Conservation (phyloP, 2,888 invertebrate genomes). For the Lordiphosa fenestrarum region DNA sequence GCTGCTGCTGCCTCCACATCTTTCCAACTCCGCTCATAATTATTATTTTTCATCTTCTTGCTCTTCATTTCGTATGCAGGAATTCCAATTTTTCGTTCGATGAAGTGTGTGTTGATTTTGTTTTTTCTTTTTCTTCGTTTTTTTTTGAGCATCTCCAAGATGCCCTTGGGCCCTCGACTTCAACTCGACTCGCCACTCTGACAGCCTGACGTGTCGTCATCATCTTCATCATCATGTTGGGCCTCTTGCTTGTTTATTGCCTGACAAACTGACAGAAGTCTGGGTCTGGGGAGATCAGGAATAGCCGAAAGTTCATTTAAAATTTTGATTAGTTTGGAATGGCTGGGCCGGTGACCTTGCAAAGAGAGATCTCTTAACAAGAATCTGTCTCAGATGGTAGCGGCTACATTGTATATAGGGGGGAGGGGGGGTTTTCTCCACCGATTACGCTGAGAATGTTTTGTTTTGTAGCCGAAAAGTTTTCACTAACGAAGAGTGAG, state of each 20-base stretch:
- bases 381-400: constrained; percentile 4
- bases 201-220: constrained; percentile 72
- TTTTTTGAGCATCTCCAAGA: constrained; percentile 58
- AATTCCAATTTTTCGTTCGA: constrained; percentile 76
- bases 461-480: no score
- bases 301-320: constrained; percentile 64
- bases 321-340: constrained; percentile 60
- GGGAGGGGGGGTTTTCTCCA: no score
- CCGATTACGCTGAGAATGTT: no score
- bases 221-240: constrained; percentile 30
- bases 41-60: constrained; percentile 70
- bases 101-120: constrained; percentile 75
- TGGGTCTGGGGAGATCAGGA: constrained; percentile 20
- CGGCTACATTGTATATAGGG: background rate
- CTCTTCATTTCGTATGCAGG: constrained; percentile 74
- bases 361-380: constrained; percentile 27
- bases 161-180: constrained; percentile 72
- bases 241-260: constrained; percentile 52
- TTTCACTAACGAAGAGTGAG: no score
- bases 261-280: constrained; percentile 65
- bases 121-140: constrained; percentile 41
- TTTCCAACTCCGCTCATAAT: constrained; percentile 53
- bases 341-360: constrained; percentile 13
- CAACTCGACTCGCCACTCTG: constrained; percentile 40
- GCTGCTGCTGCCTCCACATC: constrained; percentile 28